Evolutionary conservation across 2,113 vertebrate genomes (phyloP), one percentile per base, ranked within the genome.

Genomic region (Hypocryptadius cinnamomeus): DNA sequence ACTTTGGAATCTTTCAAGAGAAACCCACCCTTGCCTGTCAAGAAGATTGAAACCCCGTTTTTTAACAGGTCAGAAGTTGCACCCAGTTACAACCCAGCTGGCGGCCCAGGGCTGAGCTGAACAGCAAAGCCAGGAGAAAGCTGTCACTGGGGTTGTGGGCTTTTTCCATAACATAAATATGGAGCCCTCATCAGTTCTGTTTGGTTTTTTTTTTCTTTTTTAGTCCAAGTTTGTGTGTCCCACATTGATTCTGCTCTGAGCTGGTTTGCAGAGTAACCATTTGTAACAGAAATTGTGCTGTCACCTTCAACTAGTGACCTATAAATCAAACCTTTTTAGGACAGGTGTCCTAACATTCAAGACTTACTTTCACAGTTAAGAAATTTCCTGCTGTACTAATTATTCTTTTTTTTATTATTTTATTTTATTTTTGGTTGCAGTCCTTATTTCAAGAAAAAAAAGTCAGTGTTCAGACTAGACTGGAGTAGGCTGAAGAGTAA

Each of bases 381-480:
- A 96, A 90, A 85, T 90, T 89, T 93, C 68, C 87, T 95, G 89
- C 91, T 96, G 90, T 96, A 93, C 73, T 95, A 92, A 91, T 73
- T 74, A 39, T 42, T 79, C 13, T 79, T 10, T 39, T n/a, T 60
- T 47, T 84, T 45, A 79, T 73, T 80, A 15, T 51, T 68, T 65
- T 39, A 48, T 85, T 73, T 92, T 92, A 63, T 56, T 91, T 77
- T 90, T 87, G 54, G 56, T 87, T 92, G 51, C 88, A 89, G 61
- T 91, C 91, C 66, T 88, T 83, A 71, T 84, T 82, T 94, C 50
- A 64, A 84, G 72, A 74, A 63, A 74, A 64, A 37, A 31, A 60
- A 85, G 44, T 77, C 37, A 53, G 77, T 13, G 57, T 93, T 94
- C 79, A 65, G 74, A 57, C 53, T 61, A 71, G 87, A 39, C 61